Base-by-base conservation (phyloP, 2,113 vertebrate species). In the Etia nguti region DNA sequence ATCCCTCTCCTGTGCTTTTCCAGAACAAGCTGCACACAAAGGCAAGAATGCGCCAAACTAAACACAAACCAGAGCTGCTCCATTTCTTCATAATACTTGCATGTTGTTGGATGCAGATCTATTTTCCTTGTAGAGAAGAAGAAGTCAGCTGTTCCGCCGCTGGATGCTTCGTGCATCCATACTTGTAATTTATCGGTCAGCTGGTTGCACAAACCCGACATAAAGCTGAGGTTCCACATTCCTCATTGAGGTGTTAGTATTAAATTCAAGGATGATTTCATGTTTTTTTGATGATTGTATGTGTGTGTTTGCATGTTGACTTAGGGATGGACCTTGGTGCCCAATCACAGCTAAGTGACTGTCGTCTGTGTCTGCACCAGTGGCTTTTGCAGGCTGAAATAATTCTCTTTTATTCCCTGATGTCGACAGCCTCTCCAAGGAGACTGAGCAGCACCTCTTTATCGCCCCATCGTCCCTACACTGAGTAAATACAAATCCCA, bases 11-110 rank as follows among this genome's bases (percentile, higher is more conserved):
- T 86, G n/a, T 86, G 73, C 75, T 84, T 92, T 90, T 86, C 87
- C 82, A 79, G 85, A 92, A 93, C 86, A 88, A 83, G 77, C 86
- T 80, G 41, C 87, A 92, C 86, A 94, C 93, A 94, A 92, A 92
- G 81, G 57, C 89, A 31, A 20, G 57, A 43, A 22, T 84, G 88
- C 81, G 91, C 95, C 92, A 95, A 93, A 81, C 86, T 22, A 93
- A 93, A 94, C 93, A 94, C 16, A 26, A 92, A 84, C 57, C 85
- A 82, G 75, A 77, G 36, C 59, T 34, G 18, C 75, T 52, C 20
- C 59, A 46, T 81, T 65, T 34, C 50, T 79, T 24, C 55, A 38
- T 80, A 26, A 54, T 16, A 16, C 4, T 83, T 13, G 18, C 55
- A 75, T 77, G 24, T 15, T 29, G 29, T 57, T 5, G 9, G 62